Conservation (phyloP, 2,888 invertebrate genomes). For the Calephelis perditalis region DNA sequence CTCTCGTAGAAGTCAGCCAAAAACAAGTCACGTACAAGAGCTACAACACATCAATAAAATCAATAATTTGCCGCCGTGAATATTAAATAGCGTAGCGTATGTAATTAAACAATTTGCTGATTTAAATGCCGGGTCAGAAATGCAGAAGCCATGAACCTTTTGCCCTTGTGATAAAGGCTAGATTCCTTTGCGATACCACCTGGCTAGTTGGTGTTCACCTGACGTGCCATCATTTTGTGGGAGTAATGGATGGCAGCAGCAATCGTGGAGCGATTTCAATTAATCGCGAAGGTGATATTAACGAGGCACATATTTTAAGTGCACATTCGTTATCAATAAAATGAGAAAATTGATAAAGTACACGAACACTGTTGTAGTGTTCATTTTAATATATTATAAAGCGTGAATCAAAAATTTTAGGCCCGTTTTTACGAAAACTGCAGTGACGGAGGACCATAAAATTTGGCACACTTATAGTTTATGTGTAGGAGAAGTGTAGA, state of each 20-base stretch:
- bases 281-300: slow-evolving; percentile 26
- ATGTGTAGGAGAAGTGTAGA: no score
- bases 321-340: slow-evolving; percentile 15
- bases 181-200: not conserved
- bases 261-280: slow-evolving; percentile 24
- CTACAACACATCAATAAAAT: slow-evolving; percentile 13
- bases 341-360: not conserved
- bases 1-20: not conserved
- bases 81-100: slow-evolving; percentile 14
- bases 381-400: no score
- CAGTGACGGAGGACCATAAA: no score
- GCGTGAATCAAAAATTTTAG: no score
- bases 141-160: slow-evolving; percentile 2
- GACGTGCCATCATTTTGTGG: slow-evolving; percentile 22
- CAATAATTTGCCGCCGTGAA: slow-evolving; percentile 12
- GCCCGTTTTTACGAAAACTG: no score
- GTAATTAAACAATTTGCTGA: slow-evolving; percentile 15
- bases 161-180: not conserved
- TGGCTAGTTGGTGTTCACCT: slow-evolving; percentile 7
- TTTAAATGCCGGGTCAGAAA: not conserved
- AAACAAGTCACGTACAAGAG: slow-evolving; percentile 7
- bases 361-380: no score
- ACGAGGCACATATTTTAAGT: slow-evolving; percentile 20
- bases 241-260: slow-evolving; percentile 26
- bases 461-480: no score